Conservation (phyloP, 2,113 vertebrate species). For the Mugil cephalus region DNA sequence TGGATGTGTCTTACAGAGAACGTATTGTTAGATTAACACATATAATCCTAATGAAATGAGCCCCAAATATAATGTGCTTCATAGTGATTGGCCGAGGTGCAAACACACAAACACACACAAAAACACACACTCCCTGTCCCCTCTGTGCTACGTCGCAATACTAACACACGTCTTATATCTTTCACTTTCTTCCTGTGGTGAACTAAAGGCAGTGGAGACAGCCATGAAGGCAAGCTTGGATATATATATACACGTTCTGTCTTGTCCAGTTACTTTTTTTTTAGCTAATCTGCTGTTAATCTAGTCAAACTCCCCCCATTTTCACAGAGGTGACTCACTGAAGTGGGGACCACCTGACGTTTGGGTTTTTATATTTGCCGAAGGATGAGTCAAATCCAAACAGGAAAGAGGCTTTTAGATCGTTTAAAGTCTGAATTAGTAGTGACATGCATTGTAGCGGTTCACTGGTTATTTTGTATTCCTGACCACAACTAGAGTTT, state of each 20-base stretch:
- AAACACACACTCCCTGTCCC: conserved; percentile 24
- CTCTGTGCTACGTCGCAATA: background rate
- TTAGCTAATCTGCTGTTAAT: conserved; percentile 7
- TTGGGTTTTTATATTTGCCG: conserved; percentile 21
- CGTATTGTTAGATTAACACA: conserved; percentile 14
- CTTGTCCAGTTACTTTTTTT: conserved; percentile 24
- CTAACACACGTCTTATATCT: background rate
- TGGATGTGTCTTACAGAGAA: conserved; percentile 16
- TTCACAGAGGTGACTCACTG: background rate
- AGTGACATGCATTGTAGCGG: conserved; percentile 24
- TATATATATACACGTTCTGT: background rate
- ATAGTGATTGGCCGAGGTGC: conserved; percentile 21
- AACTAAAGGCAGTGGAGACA: background rate
- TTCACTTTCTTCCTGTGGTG: background rate
- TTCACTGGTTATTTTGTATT: conserved; percentile 70
- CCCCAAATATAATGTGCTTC: conserved; percentile 28
- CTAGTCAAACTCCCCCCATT: background rate
- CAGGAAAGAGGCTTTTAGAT: background rate
- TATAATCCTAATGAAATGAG: conserved; percentile 2
- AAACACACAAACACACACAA: conserved; percentile 34
- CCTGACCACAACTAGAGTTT: conserved; percentile 56
- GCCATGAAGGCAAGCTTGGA: background rate
- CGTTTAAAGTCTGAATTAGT: background rate
- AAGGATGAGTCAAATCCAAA: conserved; percentile 9
- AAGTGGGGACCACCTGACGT: background rate